Evolutionary conservation across 2,888 invertebrate genomes (phyloP), one percentile per base, ranked within the genome.

Genomic region (Apamea epomidion): DNA sequence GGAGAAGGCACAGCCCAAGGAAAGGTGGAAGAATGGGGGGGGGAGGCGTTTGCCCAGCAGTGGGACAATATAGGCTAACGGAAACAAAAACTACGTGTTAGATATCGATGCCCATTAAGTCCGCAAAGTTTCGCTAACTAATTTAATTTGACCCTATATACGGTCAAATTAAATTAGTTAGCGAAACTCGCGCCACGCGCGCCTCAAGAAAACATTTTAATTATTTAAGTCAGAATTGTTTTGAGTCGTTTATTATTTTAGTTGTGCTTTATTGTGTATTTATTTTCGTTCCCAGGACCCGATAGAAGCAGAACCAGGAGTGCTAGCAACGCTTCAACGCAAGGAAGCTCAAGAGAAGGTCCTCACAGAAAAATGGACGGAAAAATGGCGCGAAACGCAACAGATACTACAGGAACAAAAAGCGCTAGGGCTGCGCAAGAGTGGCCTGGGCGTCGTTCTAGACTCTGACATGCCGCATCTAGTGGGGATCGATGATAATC

Each of bases 381-480:
- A 99, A 93, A 99, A 99, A 93, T 99, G 99, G 99, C 97, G 98
- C 74, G 98, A 98, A 92, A 99, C 99, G 0, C 99, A 99, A 93
- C 98, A 98, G 89, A 99, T 99, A 89, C 95, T 99, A 60, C 98
- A 99, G 92, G 99, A 99, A 92, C 99, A 99, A 94, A 98, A 98
- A 92, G 98, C 99, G 8, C 96, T 99, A 48, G 99, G 99, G 0
- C 95, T 99, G 79, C 97, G 99, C 67, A 99, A 99, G 95, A 98
- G 99, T 68, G 99, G 99, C 0, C 98, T 98, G 0, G 99, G 99
- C 0, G 99, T 99, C 0, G 98, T 99, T 3, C 95, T 99, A 73
- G 99, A 99, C 94, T 99, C 99, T 0, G 99, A 99, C 92, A 98
- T 98, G 97, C 99, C 99, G 0, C 99, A 99, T 96, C 97, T 99